phyloP scores from a whole-genome alignment of 2,113 vertebrate species.

The Pedetes capensis region DNA sequence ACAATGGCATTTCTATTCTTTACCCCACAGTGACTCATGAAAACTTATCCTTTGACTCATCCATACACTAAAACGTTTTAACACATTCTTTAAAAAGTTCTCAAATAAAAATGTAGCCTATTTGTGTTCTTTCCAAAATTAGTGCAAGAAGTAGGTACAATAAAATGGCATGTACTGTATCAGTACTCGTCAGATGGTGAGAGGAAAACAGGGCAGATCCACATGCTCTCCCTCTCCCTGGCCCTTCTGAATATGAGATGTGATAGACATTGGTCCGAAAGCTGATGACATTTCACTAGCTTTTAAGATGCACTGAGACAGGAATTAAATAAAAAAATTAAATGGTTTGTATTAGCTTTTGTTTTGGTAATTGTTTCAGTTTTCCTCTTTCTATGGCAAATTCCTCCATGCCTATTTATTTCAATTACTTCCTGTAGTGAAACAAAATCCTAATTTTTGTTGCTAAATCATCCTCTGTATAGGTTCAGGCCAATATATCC shows the following conservation, averaged over 20 bases:
- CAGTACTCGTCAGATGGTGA: background rate
- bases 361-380: background rate
- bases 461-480: background rate
- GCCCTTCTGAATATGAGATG: background rate
- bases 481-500: background rate
- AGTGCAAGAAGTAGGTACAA: slow-evolving; percentile 59
- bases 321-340: background rate
- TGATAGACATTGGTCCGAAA: background rate
- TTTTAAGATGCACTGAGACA: background rate
- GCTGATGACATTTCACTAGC: background rate
- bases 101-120: slow-evolving; percentile 64
- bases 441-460: background rate
- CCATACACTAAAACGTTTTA: slow-evolving; percentile 61
- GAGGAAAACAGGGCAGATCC: background rate
- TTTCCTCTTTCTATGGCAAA: background rate
- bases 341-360: background rate
- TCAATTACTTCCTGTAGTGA: background rate
- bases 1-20: slow-evolving; percentile 75
- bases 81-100: slow-evolving; percentile 55
- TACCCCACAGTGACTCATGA: slow-evolving; percentile 68
- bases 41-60: slow-evolving; percentile 75
- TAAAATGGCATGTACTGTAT: background rate
- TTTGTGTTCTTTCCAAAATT: slow-evolving; percentile 72
- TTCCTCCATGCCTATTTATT: background rate
- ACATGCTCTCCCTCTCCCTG: background rate